Base-by-base conservation (phyloP, 1,140 invertebrate species). In the Zaprionus inermis region DNA sequence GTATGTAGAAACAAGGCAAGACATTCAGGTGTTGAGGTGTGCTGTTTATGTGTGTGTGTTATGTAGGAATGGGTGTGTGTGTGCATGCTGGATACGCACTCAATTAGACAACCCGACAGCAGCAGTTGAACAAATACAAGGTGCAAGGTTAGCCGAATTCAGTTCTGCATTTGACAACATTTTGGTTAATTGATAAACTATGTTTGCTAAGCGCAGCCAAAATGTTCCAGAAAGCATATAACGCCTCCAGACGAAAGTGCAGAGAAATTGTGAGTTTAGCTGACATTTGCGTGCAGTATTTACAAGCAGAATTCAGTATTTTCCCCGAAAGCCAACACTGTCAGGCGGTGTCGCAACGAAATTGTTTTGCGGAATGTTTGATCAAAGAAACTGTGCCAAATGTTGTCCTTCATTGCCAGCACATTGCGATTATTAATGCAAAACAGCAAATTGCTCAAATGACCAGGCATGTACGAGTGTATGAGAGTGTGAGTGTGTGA, bases 341-440 rank as follows among this genome's bases (percentile, higher is more conserved):
- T 16, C 18, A 10, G 16, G 6, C 10, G 16, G 12, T 10, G 12
- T 51, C 16, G 3, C 5, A 32, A 4, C 14, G 12, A 12, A 58
- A 57, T 49, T 70, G 52, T 52, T 57, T 70, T 58, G 49, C 24
- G 20, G 66, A 55, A 38, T 57, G 30, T 18, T 12, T 36, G 20
- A 14, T 22, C 32, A 30, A 20, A 30, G 34, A 57, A 74, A 69
- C 32, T 69, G 51, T 61, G 58, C 32, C 52, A 58, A 74, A 28
- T 64, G 54, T 57, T 70, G 41, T 52, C 34, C 20, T 63, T 54
- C 49, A 63, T 41, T 79, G 60, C 72, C 74, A 74, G 72, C 51
- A 61, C 61, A 81, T 71, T 81, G 75, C 66, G 76, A 78, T 78
- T 76, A 86, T 84, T 85, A 86, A 86, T 85, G 79, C 78, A 84